phyloP scores from a whole-genome alignment of 2,113 vertebrate genomes.

The Tychaedon coryphoeus region DNA sequence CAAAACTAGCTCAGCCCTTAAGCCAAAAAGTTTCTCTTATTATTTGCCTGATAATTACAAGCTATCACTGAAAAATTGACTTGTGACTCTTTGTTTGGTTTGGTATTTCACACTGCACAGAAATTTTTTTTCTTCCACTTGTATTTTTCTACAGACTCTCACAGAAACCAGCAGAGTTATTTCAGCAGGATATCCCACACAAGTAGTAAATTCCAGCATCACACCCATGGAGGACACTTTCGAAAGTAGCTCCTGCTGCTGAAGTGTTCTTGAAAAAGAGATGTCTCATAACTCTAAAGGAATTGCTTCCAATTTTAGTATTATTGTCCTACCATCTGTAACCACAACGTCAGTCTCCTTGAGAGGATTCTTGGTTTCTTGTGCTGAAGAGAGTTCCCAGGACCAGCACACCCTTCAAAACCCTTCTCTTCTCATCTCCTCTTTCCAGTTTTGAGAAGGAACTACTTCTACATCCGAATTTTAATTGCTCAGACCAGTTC shows the following conservation, averaged over 20 bases:
- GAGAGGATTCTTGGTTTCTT: not conserved
- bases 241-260: not conserved
- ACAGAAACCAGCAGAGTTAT: not conserved
- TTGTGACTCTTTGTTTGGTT: not conserved
- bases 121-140: not conserved
- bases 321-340: not conserved
- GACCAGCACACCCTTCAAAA: not conserved
- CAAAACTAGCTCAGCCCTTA: not conserved
- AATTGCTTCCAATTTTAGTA: not conserved
- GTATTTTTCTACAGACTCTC: not conserved
- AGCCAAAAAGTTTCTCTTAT: not conserved
- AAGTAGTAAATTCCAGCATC: not conserved
- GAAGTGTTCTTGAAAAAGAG: not conserved
- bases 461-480: not conserved
- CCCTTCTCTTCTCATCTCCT: not conserved
- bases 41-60: not conserved
- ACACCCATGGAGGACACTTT: not conserved
- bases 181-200: not conserved
- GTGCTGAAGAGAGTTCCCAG: not conserved
- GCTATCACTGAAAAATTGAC: not conserved
- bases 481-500: not conserved
- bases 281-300: not conserved
- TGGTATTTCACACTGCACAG: not conserved
- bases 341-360: not conserved
- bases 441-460: not conserved